A percentile compares a stretch with the other conserved stretches of the same genome.
Evolutionary conservation across 2,888 invertebrate species (phyloP).

Genomic region (Torymus texanus): DNA sequence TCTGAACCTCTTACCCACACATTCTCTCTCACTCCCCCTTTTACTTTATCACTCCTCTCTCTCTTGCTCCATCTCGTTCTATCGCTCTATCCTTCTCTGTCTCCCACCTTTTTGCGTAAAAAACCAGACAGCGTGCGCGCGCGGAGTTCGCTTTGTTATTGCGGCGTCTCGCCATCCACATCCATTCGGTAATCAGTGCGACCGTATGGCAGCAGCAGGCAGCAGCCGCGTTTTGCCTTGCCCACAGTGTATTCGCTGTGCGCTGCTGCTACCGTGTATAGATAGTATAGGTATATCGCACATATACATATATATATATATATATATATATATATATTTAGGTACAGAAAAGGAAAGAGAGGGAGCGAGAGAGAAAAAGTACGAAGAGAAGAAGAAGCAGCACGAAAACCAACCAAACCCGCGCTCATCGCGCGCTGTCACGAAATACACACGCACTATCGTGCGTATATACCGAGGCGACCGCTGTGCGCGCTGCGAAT

Average conservation of each 20-base stretch:
- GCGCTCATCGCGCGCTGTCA: not conserved
- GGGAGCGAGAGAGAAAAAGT: not conserved
- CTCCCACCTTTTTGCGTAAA: not conserved
- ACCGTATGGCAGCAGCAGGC: constrained; percentile 1
- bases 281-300: too few species aligned
- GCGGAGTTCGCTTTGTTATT: constrained; percentile 38
- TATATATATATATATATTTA: too few species aligned
- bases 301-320: too few species aligned
- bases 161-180: constrained; percentile 30
- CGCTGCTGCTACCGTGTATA: not conserved
- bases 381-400: not conserved
- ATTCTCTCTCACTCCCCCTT: constrained; percentile 2
- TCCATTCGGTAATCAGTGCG: constrained; percentile 31
- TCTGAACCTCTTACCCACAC: not conserved
- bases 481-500: constrained; percentile 10
- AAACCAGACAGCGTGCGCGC: not conserved
- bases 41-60: not conserved
- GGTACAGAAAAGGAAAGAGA: not conserved
- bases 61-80: not conserved
- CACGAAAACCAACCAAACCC: constrained; percentile 41
- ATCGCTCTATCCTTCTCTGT: not conserved
- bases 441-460: constrained; percentile 18
- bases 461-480: not conserved
- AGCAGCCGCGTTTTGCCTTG: too few species aligned
- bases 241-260: not conserved